Conservation (phyloP, 2,888 invertebrate species). For the Sylvicola cinctus region DNA sequence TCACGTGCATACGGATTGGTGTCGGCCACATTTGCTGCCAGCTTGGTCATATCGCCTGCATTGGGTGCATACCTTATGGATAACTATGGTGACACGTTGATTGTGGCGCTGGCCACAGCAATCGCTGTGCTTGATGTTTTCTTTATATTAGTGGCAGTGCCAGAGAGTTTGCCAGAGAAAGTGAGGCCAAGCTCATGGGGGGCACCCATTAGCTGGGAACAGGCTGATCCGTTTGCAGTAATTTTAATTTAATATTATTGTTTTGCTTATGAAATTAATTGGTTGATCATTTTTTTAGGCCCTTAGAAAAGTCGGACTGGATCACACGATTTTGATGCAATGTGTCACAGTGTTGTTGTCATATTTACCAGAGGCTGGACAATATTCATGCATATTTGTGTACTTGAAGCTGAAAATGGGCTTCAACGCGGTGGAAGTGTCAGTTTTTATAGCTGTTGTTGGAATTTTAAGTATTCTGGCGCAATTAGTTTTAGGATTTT, state of each 20-base stretch:
- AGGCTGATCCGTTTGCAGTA: slow-evolving; percentile 91
- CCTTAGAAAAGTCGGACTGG: slow-evolving; percentile 79
- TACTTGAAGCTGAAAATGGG: slow-evolving; percentile 95
- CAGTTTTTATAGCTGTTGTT: slow-evolving; percentile 91
- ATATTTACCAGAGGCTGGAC: slow-evolving; percentile 94
- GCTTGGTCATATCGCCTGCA: slow-evolving; percentile 92
- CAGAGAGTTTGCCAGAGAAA: slow-evolving; percentile 95
- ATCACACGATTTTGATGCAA: slow-evolving; percentile 87
- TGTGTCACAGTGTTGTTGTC: slow-evolving; percentile 95
- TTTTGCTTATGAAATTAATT: slow-evolving; percentile 2
- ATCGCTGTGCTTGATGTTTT: slow-evolving; percentile 92
- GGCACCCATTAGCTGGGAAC: slow-evolving; percentile 87
- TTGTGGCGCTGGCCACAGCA: slow-evolving; percentile 87
- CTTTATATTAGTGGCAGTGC: slow-evolving; percentile 94
- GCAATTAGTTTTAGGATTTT: slow-evolving; percentile 68
- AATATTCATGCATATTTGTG: slow-evolving; percentile 99
- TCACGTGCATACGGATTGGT: slow-evolving; percentile 91
- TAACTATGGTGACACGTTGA: slow-evolving; percentile 62
- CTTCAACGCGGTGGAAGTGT: slow-evolving; percentile 86
- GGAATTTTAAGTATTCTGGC: slow-evolving; percentile 91
- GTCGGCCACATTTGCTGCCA: slow-evolving; percentile 98
- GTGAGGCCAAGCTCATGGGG: slow-evolving; percentile 59
- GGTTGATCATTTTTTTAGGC: slow-evolving; percentile 26
- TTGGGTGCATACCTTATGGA: slow-evolving; percentile 79
- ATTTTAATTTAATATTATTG: slow-evolving; percentile 12